A percentile compares a stretch with the other conserved stretches of the same genome.
These are phyloP conservation scores for Phasianus colchicus DNA, from an alignment of 2,113 vertebrate genomes.

Conservation along the genomic window DNA sequence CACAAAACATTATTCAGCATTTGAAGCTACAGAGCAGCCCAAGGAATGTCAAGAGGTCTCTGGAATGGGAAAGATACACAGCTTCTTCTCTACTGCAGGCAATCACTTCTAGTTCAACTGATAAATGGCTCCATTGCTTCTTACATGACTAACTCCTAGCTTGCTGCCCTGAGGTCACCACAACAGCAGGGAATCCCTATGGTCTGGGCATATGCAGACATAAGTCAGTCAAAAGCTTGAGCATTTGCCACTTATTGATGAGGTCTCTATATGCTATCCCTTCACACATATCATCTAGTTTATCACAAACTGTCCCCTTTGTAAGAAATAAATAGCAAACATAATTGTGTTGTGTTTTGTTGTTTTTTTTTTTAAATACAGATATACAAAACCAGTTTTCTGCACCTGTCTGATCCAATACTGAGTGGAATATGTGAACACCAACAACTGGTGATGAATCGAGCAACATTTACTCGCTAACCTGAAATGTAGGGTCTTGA, in stretches of 20 bases:
- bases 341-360: accelerated
- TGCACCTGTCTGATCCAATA: background rate
- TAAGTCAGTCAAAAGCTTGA: background rate
- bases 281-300: background rate
- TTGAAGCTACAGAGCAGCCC: background rate
- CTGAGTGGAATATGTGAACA: background rate
- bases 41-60: background rate
- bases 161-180: background rate
- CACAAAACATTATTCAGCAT: background rate
- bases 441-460: background rate
- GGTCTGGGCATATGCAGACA: background rate
- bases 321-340: background rate
- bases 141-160: background rate
- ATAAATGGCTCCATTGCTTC: background rate
- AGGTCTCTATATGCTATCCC: background rate
- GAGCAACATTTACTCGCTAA: slow-evolving; percentile 28
- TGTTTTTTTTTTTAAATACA: background rate
- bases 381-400: background rate
- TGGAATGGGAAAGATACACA: background rate
- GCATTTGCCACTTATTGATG: background rate
- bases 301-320: background rate
- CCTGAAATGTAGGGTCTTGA: slow-evolving; percentile 63
- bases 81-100: background rate
- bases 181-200: background rate
- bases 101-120: background rate